Base-by-base conservation (phyloP, 2,797 vertebrate species). In the Odontamblyopus lacepedii region DNA sequence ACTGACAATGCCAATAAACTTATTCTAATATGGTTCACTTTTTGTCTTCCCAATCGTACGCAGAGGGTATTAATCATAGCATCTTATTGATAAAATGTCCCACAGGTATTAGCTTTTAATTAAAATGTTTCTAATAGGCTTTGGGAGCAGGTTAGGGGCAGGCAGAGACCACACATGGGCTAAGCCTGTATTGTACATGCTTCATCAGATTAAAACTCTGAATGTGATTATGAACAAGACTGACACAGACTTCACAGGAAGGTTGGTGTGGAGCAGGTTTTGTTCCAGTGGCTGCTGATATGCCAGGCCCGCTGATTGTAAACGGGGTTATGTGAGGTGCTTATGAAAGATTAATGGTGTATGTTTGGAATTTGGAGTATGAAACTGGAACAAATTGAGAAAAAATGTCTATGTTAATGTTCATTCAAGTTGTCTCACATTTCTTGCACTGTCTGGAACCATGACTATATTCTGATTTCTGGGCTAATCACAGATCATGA, bases 121-220 rank as follows among this genome's bases (percentile, higher is more conserved):
- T 88, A 89, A 93, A 92, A 92, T 85, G 83, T 83, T 89, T 89
- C 88, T 93, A 92, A 93, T 89, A 90, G 87, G 92, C 91, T 94
- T 92, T 92, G 75, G 76, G 83, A 75, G 68, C 79, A 66, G 80
- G 80, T 85, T 88, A 73, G 77, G 71, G 73, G 72, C 78, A 68
- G 74, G 69, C 78, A 79, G 84, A 92, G 93, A 94, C 93, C 93
- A 94, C 93, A 93, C 92, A 92, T 90, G 85, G 80, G 83, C 82
- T 92, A 92, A 93, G 83, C 90, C 82, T 79, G 85, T 89, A 93
- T 92, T 92, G 88, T 91, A 90, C 89, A 90, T 88, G 88, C 84
- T 86, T 93, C 92, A 93, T 92, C 91, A 82, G 91, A 92, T 94
- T 93, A 93, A 89, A 90, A 85, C 83, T 88, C 88, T 85, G 90